Evolutionary conservation across 2,113 vertebrate genomes (phyloP), one percentile per base, ranked within the genome.

Genomic region (Channa argus): DNA sequence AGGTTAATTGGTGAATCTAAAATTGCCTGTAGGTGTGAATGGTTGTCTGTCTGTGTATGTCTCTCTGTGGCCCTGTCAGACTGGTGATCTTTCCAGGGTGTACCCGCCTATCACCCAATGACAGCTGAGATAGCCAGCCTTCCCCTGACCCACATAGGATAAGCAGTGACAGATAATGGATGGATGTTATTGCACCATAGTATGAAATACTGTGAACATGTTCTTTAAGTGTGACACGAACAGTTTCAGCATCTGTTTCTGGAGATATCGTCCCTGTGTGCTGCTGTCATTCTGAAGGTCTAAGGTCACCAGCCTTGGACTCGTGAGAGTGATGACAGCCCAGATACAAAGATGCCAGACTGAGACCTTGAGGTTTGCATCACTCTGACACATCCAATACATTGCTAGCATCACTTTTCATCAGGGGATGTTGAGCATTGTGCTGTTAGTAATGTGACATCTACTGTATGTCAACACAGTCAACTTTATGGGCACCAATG

Each of bases 221-320:
- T n/a, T 53, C 49, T 77, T 83, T 56, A 44, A n/a, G 43, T 37
- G 38, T 77, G 56, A 71, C 71, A 66, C 62, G 8, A 65, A 50
- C 43, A 62, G 51, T 8, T 38, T 55, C 39, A 53, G 74, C 11
- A 6, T 3, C 12, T 13, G 39, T 39, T 52, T 70, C 47, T 53
- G n/a, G 3, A 45, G 64, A 59, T 59, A 69, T 4, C 54, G 56
- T 60, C 66, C 58, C 73, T 15, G 37, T 56, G 73, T 61, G 41
- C 50, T 0, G 53, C 78, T 87, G 81, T 89, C 87, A 83, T 3
- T 52, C 54, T 33, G 13, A 63, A 49, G 56, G 43, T 67, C 53
- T 10, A 49, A 75, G 71, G 76, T 86, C 75, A 71, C 14, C 3
- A 45, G 67, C 52, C 53, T 74, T 3, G 13, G 55, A 62, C 71